These are phyloP conservation scores for Caenorhabditis sp. DNA, from an alignment of 2,888 invertebrate genomes.

Conservation along the genomic window DNA sequence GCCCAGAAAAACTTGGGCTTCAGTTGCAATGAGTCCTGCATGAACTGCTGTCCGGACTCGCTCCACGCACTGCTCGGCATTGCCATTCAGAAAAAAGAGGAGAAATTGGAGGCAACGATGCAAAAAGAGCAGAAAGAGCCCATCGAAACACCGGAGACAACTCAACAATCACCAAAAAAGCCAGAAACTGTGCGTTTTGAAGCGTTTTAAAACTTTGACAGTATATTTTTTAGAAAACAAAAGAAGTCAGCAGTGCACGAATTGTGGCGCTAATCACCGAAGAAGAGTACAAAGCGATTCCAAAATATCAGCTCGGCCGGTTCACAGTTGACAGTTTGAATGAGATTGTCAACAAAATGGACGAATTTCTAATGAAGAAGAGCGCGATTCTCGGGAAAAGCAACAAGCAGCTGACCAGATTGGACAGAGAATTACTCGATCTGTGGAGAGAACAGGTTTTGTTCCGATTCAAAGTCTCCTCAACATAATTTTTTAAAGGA, in stretches of 20 bases:
- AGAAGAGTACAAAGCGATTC: constrained; percentile 47
- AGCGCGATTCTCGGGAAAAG: constrained; percentile 21
- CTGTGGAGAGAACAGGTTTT: constrained; percentile 42
- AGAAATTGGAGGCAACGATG: not conserved
- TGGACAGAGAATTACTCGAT: constrained; percentile 38
- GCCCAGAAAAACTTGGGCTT: not conserved
- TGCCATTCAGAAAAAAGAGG: not conserved
- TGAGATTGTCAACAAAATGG: constrained; percentile 48
- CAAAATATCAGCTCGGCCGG: constrained; percentile 54
- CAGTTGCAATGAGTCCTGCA: constrained; percentile 9
- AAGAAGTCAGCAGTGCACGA: constrained; percentile 1
- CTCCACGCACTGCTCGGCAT: constrained; percentile 6
- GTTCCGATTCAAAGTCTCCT: not conserved
- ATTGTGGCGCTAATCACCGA: constrained; percentile 23
- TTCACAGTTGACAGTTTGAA: constrained; percentile 49
- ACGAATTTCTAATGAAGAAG: constrained; percentile 42
- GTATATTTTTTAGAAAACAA: constrained; percentile 8
- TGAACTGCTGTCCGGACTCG: not conserved
- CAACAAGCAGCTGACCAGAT: constrained; percentile 29
- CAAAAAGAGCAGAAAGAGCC: no score
- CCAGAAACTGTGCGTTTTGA: not conserved
- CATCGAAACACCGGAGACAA: not conserved
- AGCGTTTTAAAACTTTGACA: not conserved
- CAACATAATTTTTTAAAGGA: constrained; percentile 32
- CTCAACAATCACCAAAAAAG: not conserved